These are phyloP conservation scores for Sarotherodon lohbergeri DNA, from an alignment of 2,113 vertebrate genomes.

Conservation along the genomic window DNA sequence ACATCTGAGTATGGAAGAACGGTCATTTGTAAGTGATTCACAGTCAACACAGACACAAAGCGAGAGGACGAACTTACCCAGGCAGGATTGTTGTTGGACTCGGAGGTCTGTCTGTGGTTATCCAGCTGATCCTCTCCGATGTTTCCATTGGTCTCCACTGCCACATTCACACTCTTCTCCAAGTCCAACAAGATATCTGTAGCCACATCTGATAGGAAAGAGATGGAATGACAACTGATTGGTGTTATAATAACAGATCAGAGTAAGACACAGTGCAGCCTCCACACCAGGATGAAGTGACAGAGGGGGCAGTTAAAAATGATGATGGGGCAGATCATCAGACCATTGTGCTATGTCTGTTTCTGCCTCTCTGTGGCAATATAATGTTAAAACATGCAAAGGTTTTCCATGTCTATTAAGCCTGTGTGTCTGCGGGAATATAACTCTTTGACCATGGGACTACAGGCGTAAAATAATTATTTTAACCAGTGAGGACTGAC, in stretches of 20 bases:
- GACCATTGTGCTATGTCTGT: background rate
- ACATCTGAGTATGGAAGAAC: background rate
- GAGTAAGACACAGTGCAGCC: background rate
- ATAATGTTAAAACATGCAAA: background rate
- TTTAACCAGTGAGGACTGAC: background rate
- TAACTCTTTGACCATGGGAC: background rate
- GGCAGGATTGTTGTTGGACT: slow-evolving; percentile 69
- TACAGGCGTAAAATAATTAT: background rate
- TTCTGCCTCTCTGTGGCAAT: background rate
- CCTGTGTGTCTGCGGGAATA: background rate
- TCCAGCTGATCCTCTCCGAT: slow-evolving; percentile 45
- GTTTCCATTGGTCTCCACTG: slow-evolving; percentile 54
- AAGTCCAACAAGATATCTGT: slow-evolving; percentile 82
- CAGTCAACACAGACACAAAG: background rate
- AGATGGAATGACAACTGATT: background rate
- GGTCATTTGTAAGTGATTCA: background rate
- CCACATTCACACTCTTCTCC: slow-evolving; percentile 64
- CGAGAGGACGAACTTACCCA: slow-evolving; percentile 71
- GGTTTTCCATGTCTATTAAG: background rate
- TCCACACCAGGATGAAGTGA: background rate
- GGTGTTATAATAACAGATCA: background rate
- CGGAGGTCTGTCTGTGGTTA: slow-evolving; percentile 33
- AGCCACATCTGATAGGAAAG: slow-evolving; percentile 65
- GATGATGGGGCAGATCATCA: background rate
- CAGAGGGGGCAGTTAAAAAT: background rate